These are phyloP conservation scores for Napeogenes inachia DNA, from an alignment of 2,888 invertebrate species.

Conservation along the genomic window DNA sequence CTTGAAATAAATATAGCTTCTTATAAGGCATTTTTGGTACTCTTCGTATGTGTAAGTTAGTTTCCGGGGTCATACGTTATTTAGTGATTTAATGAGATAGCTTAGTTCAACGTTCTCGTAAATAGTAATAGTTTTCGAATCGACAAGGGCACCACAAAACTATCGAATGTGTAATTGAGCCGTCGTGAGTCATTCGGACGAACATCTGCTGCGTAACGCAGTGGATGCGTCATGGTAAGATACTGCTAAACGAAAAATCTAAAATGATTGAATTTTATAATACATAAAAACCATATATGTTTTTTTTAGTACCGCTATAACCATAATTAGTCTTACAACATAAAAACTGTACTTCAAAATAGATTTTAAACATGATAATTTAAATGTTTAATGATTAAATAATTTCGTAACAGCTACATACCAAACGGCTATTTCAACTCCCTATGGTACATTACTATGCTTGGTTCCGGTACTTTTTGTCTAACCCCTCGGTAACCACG, in stretches of 20 bases:
- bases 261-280: too few species aligned
- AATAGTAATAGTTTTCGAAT: constrained; percentile 50
- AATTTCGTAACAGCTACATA: constrained; percentile 38
- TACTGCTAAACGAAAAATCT: constrained; percentile 24
- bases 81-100: constrained; percentile 17
- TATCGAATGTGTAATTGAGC: constrained; percentile 76
- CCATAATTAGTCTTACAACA: too few species aligned
- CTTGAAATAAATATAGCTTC: too few species aligned
- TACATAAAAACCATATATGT: too few species aligned
- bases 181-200: constrained; percentile 67
- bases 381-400: not conserved
- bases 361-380: too few species aligned
- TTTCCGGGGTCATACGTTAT: not conserved
- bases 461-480: constrained; percentile 74
- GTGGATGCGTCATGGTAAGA: constrained; percentile 43
- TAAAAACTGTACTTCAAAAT: too few species aligned
- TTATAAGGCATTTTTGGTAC: too few species aligned
- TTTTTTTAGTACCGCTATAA: too few species aligned
- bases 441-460: constrained; percentile 61
- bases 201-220: constrained; percentile 66
- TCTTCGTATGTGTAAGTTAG: constrained; percentile 5
- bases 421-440: constrained; percentile 49
- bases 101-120: constrained; percentile 42
- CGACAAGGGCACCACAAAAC: constrained; percentile 58
- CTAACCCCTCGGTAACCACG: constrained; percentile 61